These are phyloP conservation scores for Poicephalus meyeri DNA, from an alignment of 2,113 vertebrate genomes.

Conservation along the genomic window DNA sequence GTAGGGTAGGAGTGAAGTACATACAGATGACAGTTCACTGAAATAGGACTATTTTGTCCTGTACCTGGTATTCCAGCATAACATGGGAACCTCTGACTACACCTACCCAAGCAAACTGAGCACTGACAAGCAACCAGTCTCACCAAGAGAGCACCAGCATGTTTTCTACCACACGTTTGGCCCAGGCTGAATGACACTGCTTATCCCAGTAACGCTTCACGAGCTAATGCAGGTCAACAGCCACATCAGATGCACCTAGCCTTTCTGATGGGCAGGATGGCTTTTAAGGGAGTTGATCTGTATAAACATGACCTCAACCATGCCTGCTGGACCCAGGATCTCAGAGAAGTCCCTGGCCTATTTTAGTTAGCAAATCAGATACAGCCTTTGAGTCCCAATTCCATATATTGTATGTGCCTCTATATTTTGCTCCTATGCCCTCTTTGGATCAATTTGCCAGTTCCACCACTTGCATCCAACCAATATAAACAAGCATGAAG, in stretches of 20 bases:
- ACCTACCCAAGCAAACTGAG: neutral
- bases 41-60: neutral
- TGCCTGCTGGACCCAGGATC: neutral
- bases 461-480: neutral
- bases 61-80: neutral
- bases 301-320: neutral
- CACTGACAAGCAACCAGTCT: neutral
- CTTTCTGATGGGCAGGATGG: neutral
- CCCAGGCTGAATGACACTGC: neutral
- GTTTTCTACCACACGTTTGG: neutral
- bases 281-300: neutral
- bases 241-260: neutral
- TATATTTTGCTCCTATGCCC: neutral
- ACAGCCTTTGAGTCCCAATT: neutral
- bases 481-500: neutral
- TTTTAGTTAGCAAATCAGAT: neutral
- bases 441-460: neutral
- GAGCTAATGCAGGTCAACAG: neutral
- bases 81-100: neutral
- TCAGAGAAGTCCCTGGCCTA: neutral
- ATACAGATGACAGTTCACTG: neutral
- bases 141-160: neutral
- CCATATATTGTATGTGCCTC: neutral
- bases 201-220: fast-evolving
- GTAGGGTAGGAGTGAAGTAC: neutral